Percentiles rank a stretch among this genome's conserved stretches.
Evolutionary conservation across 1,140 invertebrate genomes (phyloP).

Genomic region (Drosophila tropicalis): DNA sequence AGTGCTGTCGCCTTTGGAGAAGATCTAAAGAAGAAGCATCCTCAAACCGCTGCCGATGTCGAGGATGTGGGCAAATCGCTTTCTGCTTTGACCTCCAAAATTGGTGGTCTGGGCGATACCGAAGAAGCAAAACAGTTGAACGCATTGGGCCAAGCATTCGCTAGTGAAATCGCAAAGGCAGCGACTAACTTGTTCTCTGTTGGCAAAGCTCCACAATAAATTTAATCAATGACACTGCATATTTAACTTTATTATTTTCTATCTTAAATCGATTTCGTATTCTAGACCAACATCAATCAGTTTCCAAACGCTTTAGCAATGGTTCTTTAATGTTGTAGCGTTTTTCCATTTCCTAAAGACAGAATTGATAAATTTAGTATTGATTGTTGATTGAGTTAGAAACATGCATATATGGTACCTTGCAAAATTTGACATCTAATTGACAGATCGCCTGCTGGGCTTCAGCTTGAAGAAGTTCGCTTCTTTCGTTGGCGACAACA

Average conservation of each 20-base stretch:
- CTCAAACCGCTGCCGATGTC: conserved; percentile 2
- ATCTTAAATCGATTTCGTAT: neutral
- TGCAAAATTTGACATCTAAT: conserved; percentile 52
- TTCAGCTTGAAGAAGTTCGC: neutral
- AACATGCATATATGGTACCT: conserved; percentile 32
- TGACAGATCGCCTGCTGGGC: conserved; percentile 49
- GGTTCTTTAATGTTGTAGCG: conserved; percentile 52
- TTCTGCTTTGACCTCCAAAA: too few relatives aligned
- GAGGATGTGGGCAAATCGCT: neutral
- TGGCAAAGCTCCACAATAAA: neutral
- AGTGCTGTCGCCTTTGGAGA: neutral
- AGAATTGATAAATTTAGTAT: neutral
- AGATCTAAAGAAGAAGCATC: neutral
- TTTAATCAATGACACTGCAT: neutral
- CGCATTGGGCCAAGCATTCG: neutral
- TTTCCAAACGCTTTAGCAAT: conserved; percentile 43
- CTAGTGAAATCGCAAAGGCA: neutral
- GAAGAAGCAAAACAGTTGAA: neutral
- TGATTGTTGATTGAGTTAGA: neutral
- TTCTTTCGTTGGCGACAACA: conserved; percentile 18
- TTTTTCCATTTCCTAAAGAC: conserved; percentile 41
- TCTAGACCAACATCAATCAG: neutral
- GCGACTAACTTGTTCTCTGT: neutral
- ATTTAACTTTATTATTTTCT: neutral
- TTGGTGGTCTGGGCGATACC: neutral